These are phyloP conservation scores for Knipowitschia caucasica DNA, from an alignment of 2,797 vertebrate species.

Conservation along the genomic window DNA sequence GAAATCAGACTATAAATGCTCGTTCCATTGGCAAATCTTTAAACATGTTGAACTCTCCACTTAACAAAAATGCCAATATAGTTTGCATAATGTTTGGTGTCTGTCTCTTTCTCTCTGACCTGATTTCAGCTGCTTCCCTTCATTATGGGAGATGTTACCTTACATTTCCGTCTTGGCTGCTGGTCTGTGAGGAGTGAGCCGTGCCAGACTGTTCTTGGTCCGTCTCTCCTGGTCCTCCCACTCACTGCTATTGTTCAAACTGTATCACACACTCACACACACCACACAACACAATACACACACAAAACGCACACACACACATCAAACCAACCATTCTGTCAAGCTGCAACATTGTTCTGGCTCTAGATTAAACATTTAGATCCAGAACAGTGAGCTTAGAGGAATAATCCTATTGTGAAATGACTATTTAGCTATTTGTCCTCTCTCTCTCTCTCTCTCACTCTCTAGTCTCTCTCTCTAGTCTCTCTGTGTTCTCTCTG, in stretches of 20 bases:
- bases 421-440: no score
- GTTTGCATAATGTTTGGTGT: no score
- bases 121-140: background rate
- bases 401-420: background rate
- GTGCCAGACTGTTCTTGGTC: background rate
- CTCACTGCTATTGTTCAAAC: constrained; percentile 7
- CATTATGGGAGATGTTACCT: background rate
- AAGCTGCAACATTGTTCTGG: no score
- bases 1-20: no score
- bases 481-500: no score
- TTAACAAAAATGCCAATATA: no score
- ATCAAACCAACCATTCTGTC: constrained; percentile 12
- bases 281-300: no score
- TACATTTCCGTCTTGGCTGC: background rate
- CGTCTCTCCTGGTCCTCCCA: background rate
- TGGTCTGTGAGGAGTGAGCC: background rate
- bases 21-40: no score
- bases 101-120: no score
- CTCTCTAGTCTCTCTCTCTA: no score
- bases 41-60: no score
- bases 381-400: background rate
- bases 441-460: no score
- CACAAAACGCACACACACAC: background rate
- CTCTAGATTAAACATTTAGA: constrained; percentile 22
- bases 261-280: background rate